phyloP scores from a whole-genome alignment of 2,888 invertebrate species.

The Ariolimax columbianus region DNA sequence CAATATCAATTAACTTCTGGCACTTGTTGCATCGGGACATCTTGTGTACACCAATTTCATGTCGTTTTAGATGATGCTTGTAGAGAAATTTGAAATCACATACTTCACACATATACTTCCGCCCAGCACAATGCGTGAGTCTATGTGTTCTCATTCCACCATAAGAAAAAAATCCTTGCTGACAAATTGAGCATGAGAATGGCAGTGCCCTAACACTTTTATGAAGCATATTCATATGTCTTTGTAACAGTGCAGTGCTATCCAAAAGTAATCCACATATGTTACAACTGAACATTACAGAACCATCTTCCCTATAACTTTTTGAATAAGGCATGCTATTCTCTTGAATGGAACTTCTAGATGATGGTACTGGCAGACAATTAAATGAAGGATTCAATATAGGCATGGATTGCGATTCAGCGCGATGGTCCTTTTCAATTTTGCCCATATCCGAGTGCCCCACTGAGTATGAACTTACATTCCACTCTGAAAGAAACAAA shows the following conservation, averaged over 20 bases:
- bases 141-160: slow-evolving; percentile 47
- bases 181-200: slow-evolving; percentile 39
- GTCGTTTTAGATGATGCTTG: slow-evolving; percentile 55
- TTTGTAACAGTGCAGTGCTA: slow-evolving; percentile 20
- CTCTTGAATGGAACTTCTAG: not conserved
- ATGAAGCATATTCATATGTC: slow-evolving; percentile 46
- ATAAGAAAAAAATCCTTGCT: slow-evolving; percentile 47
- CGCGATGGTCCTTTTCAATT: not conserved
- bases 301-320: slow-evolving; percentile 4
- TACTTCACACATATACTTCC: slow-evolving; percentile 50
- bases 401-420: not conserved
- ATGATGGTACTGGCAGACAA: not conserved
- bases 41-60: slow-evolving; percentile 52
- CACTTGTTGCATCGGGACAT: slow-evolving; percentile 26
- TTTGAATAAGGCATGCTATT: not conserved
- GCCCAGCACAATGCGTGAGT: slow-evolving; percentile 41
- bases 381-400: not conserved
- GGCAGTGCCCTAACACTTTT: slow-evolving; percentile 34
- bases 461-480: slow-evolving; percentile 34
- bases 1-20: slow-evolving; percentile 11
- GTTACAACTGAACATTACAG: slow-evolving; percentile 28
- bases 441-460: slow-evolving; percentile 2
- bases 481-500: slow-evolving; percentile 43
- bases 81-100: slow-evolving; percentile 53
- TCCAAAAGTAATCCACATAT: slow-evolving; percentile 29